Base-by-base conservation (phyloP, 2,888 invertebrate genomes). In the Glyphotaelius pellucidus region DNA sequence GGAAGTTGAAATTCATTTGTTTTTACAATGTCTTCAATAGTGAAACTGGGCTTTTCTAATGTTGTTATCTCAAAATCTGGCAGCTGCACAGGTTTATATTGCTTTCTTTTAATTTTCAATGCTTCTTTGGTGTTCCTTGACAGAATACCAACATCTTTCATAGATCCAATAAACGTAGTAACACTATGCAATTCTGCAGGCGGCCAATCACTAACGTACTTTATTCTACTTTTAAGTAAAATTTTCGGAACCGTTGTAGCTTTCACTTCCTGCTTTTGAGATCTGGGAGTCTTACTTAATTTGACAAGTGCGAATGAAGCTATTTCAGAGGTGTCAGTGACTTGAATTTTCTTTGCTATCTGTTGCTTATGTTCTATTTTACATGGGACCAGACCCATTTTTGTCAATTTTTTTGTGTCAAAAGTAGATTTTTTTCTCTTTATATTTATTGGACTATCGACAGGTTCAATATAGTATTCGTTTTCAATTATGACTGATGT, bases 91-190 rank as follows among this genome's bases (percentile, higher is more conserved):
- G 94, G 94, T 90, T 94, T 94, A 15, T 91, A 93, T 91, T 95
- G 94, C 90, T 95, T 95, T 92, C 95, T 94, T 94, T 95, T 93
- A 94, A 95, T 93, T 94, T 95, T 94, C 94, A 94, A 80, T 12
- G 96, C 96, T 94, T 96, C 96, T 94, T 95, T 95, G 31, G 96
- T 94, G 93, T 96, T 96, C 93, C 96, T 95, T 3, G 96, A 96
- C 12, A 96, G 93, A 91, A 95, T 94, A 30, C 96, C 96, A 93
- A 94, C 94, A 93, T 95, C 95, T 94, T 87, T 89, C 4, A 92
- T 79, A n/a, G 92, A 89, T 30, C 91, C 90, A 19, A 93, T 83
- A 90, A 84, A 88, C 14, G 92, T 91, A 80, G 92, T 90, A 11
- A 90, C 80, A 35, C 94, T 80, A 94, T 94, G 94, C 94, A 95